Evolutionary conservation across 2,888 invertebrate species (phyloP), one percentile per base, ranked within the genome.

Genomic region (Drosophila tanythrix): DNA sequence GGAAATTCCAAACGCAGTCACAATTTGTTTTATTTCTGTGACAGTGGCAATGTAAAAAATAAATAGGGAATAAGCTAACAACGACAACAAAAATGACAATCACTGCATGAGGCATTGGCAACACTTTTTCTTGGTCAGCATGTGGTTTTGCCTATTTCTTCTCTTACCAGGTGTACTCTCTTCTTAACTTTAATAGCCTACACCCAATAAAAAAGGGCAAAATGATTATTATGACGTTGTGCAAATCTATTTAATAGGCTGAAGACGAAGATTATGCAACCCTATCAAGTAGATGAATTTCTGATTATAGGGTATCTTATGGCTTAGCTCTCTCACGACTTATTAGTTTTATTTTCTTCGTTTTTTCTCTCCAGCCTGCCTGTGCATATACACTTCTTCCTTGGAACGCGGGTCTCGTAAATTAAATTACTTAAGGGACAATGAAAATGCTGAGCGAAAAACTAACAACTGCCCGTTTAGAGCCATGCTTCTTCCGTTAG

Each of bases 371-470:
- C 5, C 38, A 38, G 48, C 21, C n/a, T 52, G 57, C 29, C 5
- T 25, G 21, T 46, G 38, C 40, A 18, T 43, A 25, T 57, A 38
- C 48, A 6, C 33, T 31, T 59, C 21, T 33, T 25, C 55, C 25
- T 51, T 21, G 21, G 36, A 60, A 40, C 43, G 29, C 56, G 57
- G 29, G 61, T 46, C 52, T 62, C 67, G 75, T 88, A 82, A 82
- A 83, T 83, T 84, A 84, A 88, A 88, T 84, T 88, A 87, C 70
- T 70, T 66, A 70, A 74, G 71, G 66, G 79, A 66, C 66, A 75
- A 56, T 73, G 68, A 60, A 71, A 73, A 71, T 59, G 65, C 60
- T 57, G 74, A 50, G 50, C 50, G 63, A 61, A 35, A 65, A 74
- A 69, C 71, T 70, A 70, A 65, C 74, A 69, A 76, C 67, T 69